Base-by-base conservation (phyloP, 1,140 invertebrate genomes). In the Aricia agestis region DNA sequence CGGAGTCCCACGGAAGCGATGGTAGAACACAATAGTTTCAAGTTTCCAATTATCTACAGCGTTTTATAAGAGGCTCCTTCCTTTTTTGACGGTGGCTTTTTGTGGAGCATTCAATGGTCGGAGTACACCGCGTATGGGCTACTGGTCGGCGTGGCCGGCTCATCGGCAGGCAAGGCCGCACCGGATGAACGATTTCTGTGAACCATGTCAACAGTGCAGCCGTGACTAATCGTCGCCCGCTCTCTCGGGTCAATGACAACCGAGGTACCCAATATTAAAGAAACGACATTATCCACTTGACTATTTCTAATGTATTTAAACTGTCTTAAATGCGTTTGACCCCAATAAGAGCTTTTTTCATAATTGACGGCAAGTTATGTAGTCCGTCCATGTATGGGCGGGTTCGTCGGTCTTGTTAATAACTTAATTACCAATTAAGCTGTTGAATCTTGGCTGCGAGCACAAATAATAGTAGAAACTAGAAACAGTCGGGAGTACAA, bases 161-260 rank as follows among this genome's bases (percentile, higher is more conserved):
- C 25, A 5, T 9, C 36, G 61, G 58, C 70, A 69, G 68, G 75
- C 84, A 87, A 88, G 85, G 88, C 78, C 83, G 76, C 78, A 78
- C 74, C 81, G 85, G 86, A 88, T 84, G 84, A 85, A 78, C 81
- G 83, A 83, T 85, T 81, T 83, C 82, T 83, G 83, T 81, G 82
- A 86, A 83, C 81, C 83, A 78, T 86, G 86, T 86, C 84, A 85
- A 78, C 81, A 77, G 71, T 83, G 82, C 82, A 85, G 80, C 78
- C 79, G 78, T 75, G 73, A 77, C 81, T 84, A 89, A 85, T 83
- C 78, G 78, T 67, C 78, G 81, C 78, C 79, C 80, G 80, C 81
- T 79, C 76, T 73, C 72, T 80, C 80, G 73, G 87, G 87, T 90
- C 86, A 87, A 87, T 88, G 85, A 88, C 86, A 87, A 85, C 67